Evolutionary conservation across 2,113 vertebrate genomes (phyloP), one percentile per base, ranked within the genome.

Genomic region (Empidonax alnorum): DNA sequence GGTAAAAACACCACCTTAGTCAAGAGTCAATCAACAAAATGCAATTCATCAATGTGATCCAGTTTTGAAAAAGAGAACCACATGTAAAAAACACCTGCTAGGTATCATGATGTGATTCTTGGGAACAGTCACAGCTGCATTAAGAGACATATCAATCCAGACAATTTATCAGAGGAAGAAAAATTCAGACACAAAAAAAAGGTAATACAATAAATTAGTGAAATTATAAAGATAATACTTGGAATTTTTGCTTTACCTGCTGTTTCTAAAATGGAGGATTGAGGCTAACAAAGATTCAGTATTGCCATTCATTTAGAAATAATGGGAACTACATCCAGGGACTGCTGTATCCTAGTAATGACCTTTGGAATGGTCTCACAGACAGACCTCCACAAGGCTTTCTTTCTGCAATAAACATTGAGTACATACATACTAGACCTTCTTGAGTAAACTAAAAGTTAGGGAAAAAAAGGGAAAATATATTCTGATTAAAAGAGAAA

Each of bases 401-500:
- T 69, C 39, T 63, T 39, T 33, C 13, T 92, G 41, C 37, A 80
- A 72, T 72, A 93, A 78, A 69, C 47, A 24, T 74, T 62, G 71
- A 63, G 31, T 33, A 66, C 13, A 39, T 63, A 44, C n/a, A 84
- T 61, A 82, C 91, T 33, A 94, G 68, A 85, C 47, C 50, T 90
- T 87, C 83, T 84, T 67, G 72, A 55, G 55, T 66, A 79, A 91
- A 92, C 15, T 86, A 85, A 68, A 65, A 93, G 23, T 71, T 62
- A 87, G 74, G 39, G 39, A 84, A 94, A 95, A 84, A 66, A 56
- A 6, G 14, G 50, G 53, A 25, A 30, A 63, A 95, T 53, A 81
- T 7, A 47, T 19, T 83, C 58, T 58, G 56, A 87, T 89, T 89
- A 73, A 87, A 96, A 93, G 27, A 93, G 15, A 67, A 80, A 86